Percentiles rank a stretch among this genome's conserved stretches.
Conservation (phyloP, 2,113 vertebrate species). For the Nestor notabilis region DNA sequence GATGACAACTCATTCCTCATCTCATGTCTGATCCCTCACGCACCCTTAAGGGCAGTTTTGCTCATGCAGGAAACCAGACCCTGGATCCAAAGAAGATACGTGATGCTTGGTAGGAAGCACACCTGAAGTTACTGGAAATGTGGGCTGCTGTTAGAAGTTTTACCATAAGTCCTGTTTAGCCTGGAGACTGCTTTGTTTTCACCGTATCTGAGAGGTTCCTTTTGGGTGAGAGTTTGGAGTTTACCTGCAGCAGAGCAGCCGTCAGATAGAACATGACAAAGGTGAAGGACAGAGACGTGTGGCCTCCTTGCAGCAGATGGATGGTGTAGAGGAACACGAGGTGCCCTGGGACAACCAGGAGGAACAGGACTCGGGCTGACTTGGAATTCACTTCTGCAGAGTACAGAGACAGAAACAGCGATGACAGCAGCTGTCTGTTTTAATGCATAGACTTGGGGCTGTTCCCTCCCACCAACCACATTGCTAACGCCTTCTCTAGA, state of each 20-base stretch:
- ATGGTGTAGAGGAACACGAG: conserved; percentile 90
- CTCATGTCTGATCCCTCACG: neutral
- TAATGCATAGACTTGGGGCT: neutral
- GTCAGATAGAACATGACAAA: conserved; percentile 87
- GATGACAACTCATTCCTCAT: neutral
- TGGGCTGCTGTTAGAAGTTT: neutral
- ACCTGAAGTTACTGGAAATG: neutral
- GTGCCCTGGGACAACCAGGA: conserved; percentile 91
- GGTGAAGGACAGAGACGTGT: conserved; percentile 69
- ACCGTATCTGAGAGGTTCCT: neutral
- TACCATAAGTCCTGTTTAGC: neutral
- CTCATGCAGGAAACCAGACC: neutral
- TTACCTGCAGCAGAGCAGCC: conserved; percentile 90
- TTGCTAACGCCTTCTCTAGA: neutral
- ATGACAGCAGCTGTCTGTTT: neutral
- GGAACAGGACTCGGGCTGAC: conserved; percentile 89
- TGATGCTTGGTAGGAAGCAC: neutral
- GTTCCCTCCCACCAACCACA: neutral
- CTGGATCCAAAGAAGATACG: neutral
- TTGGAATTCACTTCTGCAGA: conserved; percentile 87
- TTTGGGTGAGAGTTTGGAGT: neutral
- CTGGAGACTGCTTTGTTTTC: neutral
- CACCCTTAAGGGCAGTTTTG: neutral
- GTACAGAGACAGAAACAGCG: neutral
- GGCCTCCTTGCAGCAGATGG: conserved; percentile 84